Base-by-base conservation (phyloP, 30 jellyfish, hydroid and myxozoan genomes). In the Phacellophora camtschatica region DNA sequence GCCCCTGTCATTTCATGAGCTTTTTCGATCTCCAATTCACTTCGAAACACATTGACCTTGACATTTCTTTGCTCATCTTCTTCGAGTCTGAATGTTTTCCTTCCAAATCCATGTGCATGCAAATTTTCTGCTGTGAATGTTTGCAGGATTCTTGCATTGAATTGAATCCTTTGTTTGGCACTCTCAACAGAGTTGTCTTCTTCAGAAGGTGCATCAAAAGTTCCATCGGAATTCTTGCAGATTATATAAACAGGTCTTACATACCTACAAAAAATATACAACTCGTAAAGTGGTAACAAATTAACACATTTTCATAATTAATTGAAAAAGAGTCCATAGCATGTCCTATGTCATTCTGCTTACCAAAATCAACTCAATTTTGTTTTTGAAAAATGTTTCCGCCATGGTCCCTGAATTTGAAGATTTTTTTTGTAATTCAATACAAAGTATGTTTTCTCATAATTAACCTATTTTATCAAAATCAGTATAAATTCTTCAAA, bases 81-180 rank as follows among this genome's bases (percentile, higher is more conserved):
- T 51, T 71, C 81, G 33, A 92, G 81, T 18, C 87, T 57, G 71
- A 92, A 92, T 10, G 96, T 84, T 35, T 19, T 54, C 54, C 98
- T 77, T 2, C 84, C 88, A 51, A 92, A 84, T 5, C 91, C 92
- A 80, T 92, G 95, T 24, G 55, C 75, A 49, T 71, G 41, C 72
- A 92, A 49, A 29, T 93, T 81, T 37, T 92, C 98, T 12, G 92
- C 96, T 2, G 88, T 62, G 75, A 84, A 92, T 27, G 96, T 85
- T 55, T 92, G 98, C 67, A 92, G 71, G 29, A 92, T 34, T 69
- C 89, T 66, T 2, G 92, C 84, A 71, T 92, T 92, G 66, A 92
- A 92, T n/a, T 87, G 37, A 2, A 92, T 79, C 66, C 88, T 79
- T 50, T 84, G 61, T 85, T 65, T 24, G 15, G 98, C 98, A 56